Percentiles rank a stretch among this genome's conserved stretches.
Conservation (phyloP, 2,888 invertebrate genomes). For the Plemyria rubiginata region DNA sequence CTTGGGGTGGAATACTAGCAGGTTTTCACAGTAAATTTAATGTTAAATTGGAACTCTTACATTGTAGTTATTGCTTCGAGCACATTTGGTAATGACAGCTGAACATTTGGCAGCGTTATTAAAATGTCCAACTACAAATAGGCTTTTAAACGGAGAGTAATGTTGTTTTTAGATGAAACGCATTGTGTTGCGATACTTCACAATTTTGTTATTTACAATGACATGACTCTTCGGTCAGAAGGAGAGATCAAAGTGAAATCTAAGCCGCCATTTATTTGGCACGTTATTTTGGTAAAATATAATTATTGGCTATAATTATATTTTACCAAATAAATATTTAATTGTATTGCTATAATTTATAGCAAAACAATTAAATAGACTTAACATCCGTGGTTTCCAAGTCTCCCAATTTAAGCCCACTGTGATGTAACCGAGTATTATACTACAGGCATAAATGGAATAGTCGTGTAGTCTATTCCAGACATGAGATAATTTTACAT, state of each 20-base stretch:
- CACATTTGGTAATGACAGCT: constrained; percentile 21
- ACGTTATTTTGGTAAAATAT: no score
- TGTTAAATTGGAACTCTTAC: constrained; percentile 2
- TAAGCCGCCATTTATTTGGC: no score
- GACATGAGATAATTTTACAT: constrained; percentile 30
- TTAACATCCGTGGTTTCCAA: constrained; percentile 11
- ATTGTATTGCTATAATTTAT: no score
- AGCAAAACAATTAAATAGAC: not conserved
- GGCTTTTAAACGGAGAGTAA: not conserved
- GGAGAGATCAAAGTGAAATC: no score
- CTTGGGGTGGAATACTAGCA: no score
- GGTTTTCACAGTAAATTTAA: not conserved
- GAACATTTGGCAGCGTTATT: not conserved
- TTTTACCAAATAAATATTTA: no score
- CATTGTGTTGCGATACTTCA: no score
- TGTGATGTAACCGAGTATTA: constrained; percentile 15
- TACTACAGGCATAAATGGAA: constrained; percentile 31
- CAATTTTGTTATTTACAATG: no score
- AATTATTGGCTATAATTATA: no score
- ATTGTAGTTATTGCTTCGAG: constrained; percentile 14
- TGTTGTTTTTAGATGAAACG: not conserved
- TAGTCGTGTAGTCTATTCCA: constrained; percentile 27
- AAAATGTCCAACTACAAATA: not conserved
- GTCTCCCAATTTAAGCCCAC: constrained; percentile 14
- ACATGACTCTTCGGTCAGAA: no score